Evolutionary conservation across 2,113 vertebrate species (phyloP).

Genomic region (Gyps fulvus): DNA sequence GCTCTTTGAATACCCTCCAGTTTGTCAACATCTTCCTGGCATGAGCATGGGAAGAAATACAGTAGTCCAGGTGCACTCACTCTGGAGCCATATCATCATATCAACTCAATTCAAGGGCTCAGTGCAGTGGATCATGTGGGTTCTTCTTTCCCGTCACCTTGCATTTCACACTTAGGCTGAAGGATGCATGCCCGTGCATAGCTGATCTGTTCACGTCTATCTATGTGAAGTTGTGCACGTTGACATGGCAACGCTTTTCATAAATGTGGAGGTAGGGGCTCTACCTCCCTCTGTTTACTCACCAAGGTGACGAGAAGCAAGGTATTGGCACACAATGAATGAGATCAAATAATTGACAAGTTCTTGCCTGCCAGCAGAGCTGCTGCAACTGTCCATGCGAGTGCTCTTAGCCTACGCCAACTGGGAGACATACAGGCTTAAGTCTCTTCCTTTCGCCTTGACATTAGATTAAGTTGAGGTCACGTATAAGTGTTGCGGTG

Average conservation of each 20-base stretch:
- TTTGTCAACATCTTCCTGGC: not conserved
- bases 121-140: not conserved
- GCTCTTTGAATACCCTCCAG: conserved; percentile 6
- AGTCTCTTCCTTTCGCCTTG: not conserved
- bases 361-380: conserved; percentile 38
- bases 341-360: conserved; percentile 32
- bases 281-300: conserved; percentile 42
- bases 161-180: not conserved
- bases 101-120: not conserved
- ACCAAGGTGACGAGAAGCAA: conserved; percentile 43
- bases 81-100: not conserved
- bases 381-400: not conserved
- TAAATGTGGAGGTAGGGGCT: not conserved
- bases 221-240: not conserved
- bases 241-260: not conserved
- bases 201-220: not conserved
- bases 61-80: not conserved
- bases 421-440: not conserved
- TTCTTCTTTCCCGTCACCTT: not conserved
- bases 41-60: not conserved
- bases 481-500: not conserved
- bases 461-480: not conserved
- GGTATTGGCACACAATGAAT: conserved; percentile 36
- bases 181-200: not conserved
- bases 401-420: not conserved